Conservation (phyloP, 2,113 vertebrate species). For the Physeter macrocephalus region DNA sequence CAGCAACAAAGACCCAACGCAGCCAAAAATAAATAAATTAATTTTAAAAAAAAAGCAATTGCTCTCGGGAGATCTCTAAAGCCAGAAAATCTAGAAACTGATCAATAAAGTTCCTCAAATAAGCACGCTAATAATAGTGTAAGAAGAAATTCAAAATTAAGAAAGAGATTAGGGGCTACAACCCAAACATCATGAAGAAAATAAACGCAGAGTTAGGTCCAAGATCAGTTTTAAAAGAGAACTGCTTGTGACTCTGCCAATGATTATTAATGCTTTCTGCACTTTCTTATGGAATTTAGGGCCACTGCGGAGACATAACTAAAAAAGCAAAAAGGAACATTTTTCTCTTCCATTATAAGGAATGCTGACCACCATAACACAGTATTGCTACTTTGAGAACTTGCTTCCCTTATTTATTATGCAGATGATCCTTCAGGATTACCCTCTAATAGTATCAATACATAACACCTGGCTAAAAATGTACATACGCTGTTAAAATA, state of each 20-base stretch:
- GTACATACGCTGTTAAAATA: background rate
- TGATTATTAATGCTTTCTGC: background rate
- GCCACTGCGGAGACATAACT: background rate
- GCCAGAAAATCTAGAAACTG: background rate
- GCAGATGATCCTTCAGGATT: background rate
- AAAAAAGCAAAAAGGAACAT: background rate
- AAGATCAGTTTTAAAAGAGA: background rate
- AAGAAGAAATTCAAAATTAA: background rate
- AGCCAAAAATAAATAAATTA: too few species aligned
- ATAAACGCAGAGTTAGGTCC: background rate
- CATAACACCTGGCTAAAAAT: background rate
- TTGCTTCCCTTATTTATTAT: background rate
- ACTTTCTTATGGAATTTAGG: background rate
- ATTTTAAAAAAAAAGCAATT: background rate
- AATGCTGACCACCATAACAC: background rate
- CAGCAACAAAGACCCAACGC: too few species aligned
- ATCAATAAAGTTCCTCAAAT: background rate
- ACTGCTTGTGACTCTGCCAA: background rate
- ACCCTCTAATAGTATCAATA: background rate
- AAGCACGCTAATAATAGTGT: background rate
- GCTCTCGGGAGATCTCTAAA: background rate
- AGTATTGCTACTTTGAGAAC: background rate
- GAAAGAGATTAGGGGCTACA: background rate
- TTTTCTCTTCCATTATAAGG: background rate
- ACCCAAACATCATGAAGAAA: background rate